Base-by-base conservation (phyloP, 2,888 invertebrate genomes). In the Sphaeridia pumilis region DNA sequence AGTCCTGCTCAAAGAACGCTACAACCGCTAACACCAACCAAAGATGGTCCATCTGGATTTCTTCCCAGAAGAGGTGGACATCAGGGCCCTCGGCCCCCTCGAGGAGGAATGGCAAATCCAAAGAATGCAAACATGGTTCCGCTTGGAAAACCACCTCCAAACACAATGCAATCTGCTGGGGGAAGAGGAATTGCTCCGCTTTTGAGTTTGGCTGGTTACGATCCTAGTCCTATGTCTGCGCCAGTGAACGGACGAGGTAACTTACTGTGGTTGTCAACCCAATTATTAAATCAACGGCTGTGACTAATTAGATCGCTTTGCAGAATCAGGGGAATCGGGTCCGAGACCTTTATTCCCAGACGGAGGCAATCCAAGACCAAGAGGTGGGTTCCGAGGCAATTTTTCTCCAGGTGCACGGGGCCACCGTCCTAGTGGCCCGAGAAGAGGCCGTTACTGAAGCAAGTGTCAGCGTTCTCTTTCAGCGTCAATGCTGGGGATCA, bases 391-490 rank as follows among this genome's bases (percentile, higher is more conserved):
- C 26, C 35, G 48, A 24, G 45, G 45, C 4, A 26, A 21, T 25
- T 22, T 44, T 44, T 28, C 31, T 4, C 49, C 49, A 17, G 17
- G 49, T 21, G 24, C 24, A 12, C 31, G 42, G 24, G 43, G 49
- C 17, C 26, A 22, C n/a, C 42, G 49, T 14, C 49, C 49, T 7
- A 24, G 24, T 47, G 49, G 49, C 21, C 49, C 49, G 2, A 26
- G 49, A n/a, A 22, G 49, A 49, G 49, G 49, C 43, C 42, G 49
- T 43, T 49, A 42, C 43, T 49, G 36, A 36, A 46, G 17, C 12
- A 22, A 22, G 17, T 42, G 42, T 42, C 24, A 20, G n/a, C n/a
- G n/a, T n/a, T n/a, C n/a, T n/a, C n/a, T n/a, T n/a, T n/a, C n/a
- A n/a, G n/a, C n/a, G n/a, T n/a, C n/a, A n/a, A n/a, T n/a, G n/a